phyloP scores from a whole-genome alignment of 2,797 vertebrate genomes.

The Epinephelus coioides region DNA sequence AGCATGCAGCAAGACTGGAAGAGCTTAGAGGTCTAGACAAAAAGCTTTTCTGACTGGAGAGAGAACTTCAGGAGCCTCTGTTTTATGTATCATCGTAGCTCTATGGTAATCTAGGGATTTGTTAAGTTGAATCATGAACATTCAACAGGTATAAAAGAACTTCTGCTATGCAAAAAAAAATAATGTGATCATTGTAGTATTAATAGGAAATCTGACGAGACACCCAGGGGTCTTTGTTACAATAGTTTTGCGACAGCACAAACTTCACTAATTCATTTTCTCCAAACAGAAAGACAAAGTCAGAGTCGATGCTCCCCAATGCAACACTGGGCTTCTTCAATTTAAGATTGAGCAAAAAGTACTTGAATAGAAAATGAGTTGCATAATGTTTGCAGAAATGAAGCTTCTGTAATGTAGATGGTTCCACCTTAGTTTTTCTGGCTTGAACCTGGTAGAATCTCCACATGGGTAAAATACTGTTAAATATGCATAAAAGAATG shows the following conservation, averaged over 20 bases:
- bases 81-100: background rate
- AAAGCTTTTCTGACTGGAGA: conserved; percentile 35
- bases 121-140: no score
- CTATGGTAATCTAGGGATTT: no score
- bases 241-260: conserved; percentile 13
- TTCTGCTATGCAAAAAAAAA: conserved; percentile 11
- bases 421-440: conserved; percentile 66
- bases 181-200: conserved; percentile 7
- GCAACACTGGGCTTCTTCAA: conserved; percentile 44
- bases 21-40: conserved; percentile 18
- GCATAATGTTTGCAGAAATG: conserved; percentile 76
- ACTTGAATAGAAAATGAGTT: conserved; percentile 37
- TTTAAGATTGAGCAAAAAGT: conserved; percentile 28
- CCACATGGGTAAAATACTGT: conserved; percentile 71
- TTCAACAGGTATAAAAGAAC: conserved; percentile 5
- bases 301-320: conserved; percentile 57
- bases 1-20: conserved; percentile 18
- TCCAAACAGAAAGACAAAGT: conserved; percentile 30
- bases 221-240: conserved; percentile 5
- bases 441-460: conserved; percentile 78
- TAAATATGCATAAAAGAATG: conserved; percentile 46
- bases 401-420: conserved; percentile 26
- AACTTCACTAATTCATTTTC: conserved; percentile 37
- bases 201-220: conserved; percentile 28
- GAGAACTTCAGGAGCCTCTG: conserved; percentile 2